Conservation (phyloP, 2,888 invertebrate species). For the Arctia plantaginis region DNA sequence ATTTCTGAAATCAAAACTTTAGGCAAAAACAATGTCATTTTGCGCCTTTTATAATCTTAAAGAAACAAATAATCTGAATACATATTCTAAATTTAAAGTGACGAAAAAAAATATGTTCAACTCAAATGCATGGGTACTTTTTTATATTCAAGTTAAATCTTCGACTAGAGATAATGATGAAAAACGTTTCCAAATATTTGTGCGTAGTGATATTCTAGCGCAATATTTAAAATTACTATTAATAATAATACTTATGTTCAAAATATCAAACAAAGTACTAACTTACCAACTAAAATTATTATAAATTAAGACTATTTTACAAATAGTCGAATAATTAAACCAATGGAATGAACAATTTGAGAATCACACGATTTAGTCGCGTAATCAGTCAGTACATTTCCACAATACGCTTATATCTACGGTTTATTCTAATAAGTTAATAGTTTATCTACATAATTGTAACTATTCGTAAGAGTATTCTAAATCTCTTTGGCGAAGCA, state of each 20-base stretch:
- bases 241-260: slow-evolving; percentile 35
- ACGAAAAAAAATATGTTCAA: neutral
- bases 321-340: slow-evolving; percentile 26
- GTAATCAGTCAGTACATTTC: slow-evolving; percentile 33
- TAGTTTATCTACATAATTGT: slow-evolving; percentile 51
- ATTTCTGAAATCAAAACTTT: neutral
- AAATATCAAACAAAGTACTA: slow-evolving; percentile 44
- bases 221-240: slow-evolving; percentile 46
- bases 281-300: slow-evolving; percentile 31
- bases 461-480: slow-evolving; percentile 66
- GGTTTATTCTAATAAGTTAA: slow-evolving; percentile 33
- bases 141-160: slow-evolving; percentile 26
- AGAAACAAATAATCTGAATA: too few relatives aligned
- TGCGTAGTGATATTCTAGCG: slow-evolving; percentile 48
- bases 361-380: slow-evolving; percentile 18
- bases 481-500: slow-evolving; percentile 78
- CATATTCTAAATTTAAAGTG: neutral
- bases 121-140: neutral
- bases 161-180: slow-evolving; percentile 34
- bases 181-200: slow-evolving; percentile 52
- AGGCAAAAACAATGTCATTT: neutral
- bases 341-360: slow-evolving; percentile 17
- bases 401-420: slow-evolving; percentile 33
- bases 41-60: neutral
- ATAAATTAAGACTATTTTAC: slow-evolving; percentile 34